Evolutionary conservation across 2,113 vertebrate species (phyloP).

Genomic region (Gyps fulvus): DNA sequence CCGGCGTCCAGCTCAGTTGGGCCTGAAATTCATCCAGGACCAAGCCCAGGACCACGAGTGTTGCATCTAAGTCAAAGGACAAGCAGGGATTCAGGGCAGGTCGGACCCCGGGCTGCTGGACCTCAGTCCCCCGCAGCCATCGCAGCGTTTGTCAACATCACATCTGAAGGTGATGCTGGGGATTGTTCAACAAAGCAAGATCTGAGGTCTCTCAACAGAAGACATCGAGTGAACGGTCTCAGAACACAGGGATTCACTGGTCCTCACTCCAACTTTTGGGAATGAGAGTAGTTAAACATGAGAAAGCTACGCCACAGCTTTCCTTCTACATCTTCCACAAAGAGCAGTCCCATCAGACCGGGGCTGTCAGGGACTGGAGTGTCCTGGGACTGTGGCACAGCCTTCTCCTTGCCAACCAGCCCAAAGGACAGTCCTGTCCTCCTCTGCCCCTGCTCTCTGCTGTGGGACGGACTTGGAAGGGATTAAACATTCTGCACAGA

Average conservation of each 20-base stretch:
- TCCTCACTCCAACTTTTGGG: neutral
- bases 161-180: neutral
- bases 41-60: neutral
- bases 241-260: neutral
- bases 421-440: neutral
- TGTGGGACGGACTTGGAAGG: neutral
- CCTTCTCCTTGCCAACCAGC: neutral
- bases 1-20: neutral
- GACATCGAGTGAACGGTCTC: rapidly evolving
- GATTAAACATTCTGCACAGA: neutral
- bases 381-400: neutral
- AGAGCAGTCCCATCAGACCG: neutral
- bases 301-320: neutral
- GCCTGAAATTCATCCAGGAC: neutral
- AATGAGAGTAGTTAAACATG: neutral
- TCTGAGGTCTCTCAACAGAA: neutral
- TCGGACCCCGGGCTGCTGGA: neutral
- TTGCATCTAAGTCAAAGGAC: neutral
- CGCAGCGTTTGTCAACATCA: rapidly evolving
- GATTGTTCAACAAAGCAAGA: neutral
- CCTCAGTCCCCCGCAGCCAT: neutral
- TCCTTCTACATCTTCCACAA: neutral
- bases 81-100: neutral
- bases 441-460: neutral
- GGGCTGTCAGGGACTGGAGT: neutral